These are phyloP conservation scores for Ceyx cyanopectus DNA, from an alignment of 2,113 vertebrate species.

Conservation along the genomic window DNA sequence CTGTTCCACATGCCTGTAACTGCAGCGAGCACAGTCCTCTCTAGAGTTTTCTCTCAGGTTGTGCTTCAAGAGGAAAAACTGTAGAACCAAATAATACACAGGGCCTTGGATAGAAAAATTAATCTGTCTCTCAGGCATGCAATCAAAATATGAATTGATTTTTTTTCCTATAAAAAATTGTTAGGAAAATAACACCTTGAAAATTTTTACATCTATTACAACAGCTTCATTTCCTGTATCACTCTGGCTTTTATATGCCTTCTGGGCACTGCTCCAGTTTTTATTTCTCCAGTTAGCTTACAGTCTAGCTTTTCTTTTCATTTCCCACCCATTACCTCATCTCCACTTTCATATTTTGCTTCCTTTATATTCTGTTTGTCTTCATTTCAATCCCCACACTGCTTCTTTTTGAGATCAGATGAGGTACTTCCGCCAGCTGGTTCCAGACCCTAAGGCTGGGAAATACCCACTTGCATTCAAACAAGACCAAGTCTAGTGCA, in stretches of 20 bases:
- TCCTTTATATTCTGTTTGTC: not conserved
- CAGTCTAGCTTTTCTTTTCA: not conserved
- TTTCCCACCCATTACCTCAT: not conserved
- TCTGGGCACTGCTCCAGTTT: not conserved
- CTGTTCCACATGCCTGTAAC: not conserved
- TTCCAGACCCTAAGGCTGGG: not conserved
- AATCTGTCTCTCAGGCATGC: not conserved
- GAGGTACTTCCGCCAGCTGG: not conserved
- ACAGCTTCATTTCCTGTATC: not conserved
- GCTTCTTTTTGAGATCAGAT: not conserved
- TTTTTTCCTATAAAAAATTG: not conserved
- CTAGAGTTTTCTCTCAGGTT: not conserved
- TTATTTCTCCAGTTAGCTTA: not conserved
- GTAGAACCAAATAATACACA: not conserved
- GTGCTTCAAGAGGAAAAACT: not conserved
- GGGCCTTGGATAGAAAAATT: not conserved
- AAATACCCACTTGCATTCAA: not conserved
- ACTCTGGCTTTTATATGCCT: not conserved
- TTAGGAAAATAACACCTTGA: not conserved
- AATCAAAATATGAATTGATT: fast-evolving
- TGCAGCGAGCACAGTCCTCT: not conserved
- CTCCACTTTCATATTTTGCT: not conserved
- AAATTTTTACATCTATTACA: not conserved
- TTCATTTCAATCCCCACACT: not conserved
- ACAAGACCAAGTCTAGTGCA: not conserved